These are phyloP conservation scores for Carposina sasakii DNA, from an alignment of 1,140 invertebrate species.

Conservation along the genomic window DNA sequence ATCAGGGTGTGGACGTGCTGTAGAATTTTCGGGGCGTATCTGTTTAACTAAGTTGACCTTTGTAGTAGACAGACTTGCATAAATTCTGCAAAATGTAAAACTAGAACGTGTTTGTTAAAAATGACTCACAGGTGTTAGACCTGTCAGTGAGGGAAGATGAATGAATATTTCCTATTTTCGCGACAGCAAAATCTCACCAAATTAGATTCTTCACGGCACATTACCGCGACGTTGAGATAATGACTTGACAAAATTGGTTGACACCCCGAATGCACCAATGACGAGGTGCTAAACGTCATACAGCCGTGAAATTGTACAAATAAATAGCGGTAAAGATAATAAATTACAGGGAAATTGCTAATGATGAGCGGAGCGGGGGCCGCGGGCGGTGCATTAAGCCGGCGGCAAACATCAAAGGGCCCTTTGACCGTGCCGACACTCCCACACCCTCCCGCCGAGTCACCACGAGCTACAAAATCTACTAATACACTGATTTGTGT, in stretches of 20 bases:
- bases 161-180: no score
- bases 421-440: conserved; percentile 68
- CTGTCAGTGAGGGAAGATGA: no score
- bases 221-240: neutral
- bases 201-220: no score
- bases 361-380: conserved; percentile 64
- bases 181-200: no score
- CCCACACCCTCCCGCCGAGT: conserved; percentile 45
- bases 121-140: no score
- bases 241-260: no score
- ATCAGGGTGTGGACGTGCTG: no score
- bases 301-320: conserved; percentile 62
- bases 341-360: conserved; percentile 71
- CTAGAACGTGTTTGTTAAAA: no score
- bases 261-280: neutral
- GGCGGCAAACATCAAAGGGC: conserved; percentile 71
- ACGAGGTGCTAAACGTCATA: conserved; percentile 42
- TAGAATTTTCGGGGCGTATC: no score
- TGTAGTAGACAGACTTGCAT: no score
- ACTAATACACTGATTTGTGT: conserved; percentile 16
- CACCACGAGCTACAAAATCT: conserved; percentile 32
- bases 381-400: conserved; percentile 69
- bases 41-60: no score
- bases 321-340: conserved; percentile 70
- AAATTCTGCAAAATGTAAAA: no score